These are phyloP conservation scores for Entomobrya proxima DNA, from an alignment of 2,888 invertebrate genomes.

Conservation along the genomic window DNA sequence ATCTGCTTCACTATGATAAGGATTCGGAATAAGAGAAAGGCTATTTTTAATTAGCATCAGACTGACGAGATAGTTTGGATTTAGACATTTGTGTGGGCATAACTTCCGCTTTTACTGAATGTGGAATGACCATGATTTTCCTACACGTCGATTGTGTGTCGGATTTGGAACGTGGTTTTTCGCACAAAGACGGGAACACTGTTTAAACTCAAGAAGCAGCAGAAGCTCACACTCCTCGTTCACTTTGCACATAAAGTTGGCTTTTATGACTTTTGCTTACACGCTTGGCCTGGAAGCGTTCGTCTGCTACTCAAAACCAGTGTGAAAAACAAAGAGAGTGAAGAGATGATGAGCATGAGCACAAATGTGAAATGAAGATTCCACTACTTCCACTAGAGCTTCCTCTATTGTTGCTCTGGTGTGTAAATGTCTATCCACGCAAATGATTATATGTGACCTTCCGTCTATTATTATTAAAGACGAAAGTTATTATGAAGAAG, in stretches of 20 bases:
- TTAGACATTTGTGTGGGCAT: too few species aligned
- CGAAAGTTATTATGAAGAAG: slow-evolving; percentile 1
- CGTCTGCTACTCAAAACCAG: too few species aligned
- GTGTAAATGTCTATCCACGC: not conserved
- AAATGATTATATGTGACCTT: slow-evolving; percentile 7
- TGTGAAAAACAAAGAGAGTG: not conserved
- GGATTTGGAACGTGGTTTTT: too few species aligned
- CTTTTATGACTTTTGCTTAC: too few species aligned
- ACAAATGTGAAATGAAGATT: not conserved
- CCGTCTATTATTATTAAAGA: not conserved
- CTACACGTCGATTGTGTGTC: too few species aligned
- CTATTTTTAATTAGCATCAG: not conserved
- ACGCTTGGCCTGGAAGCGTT: too few species aligned
- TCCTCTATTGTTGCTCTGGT: not conserved
- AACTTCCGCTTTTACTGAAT: not conserved
- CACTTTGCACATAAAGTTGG: too few species aligned
- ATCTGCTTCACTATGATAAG: not conserved
- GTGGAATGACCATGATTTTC: not conserved
- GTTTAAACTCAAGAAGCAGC: too few species aligned
- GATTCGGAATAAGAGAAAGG: not conserved
- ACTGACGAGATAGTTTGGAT: too few species aligned
- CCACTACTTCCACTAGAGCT: slow-evolving; percentile 12
- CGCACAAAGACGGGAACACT: too few species aligned
- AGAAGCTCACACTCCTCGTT: too few species aligned
- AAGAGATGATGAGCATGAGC: not conserved